These are phyloP conservation scores for Crotalus tigris DNA, from an alignment of 2,113 vertebrate genomes.

Conservation along the genomic window DNA sequence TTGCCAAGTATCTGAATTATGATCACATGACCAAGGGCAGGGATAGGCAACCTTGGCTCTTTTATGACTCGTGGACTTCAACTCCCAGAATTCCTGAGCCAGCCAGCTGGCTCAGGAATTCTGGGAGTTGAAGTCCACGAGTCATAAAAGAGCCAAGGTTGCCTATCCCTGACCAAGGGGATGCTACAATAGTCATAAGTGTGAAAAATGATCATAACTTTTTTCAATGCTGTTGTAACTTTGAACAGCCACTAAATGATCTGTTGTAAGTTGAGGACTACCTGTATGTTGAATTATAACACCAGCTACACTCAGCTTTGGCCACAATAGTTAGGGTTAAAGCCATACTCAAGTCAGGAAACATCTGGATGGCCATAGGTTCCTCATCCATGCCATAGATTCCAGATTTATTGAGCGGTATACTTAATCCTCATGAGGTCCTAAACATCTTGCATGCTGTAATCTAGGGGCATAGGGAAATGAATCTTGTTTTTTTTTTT, in stretches of 20 bases:
- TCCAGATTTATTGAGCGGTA: neutral
- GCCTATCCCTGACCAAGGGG: neutral
- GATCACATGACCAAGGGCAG: neutral
- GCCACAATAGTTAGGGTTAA: neutral
- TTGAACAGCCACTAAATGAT: neutral
- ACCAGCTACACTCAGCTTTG: neutral
- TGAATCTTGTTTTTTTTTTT: neutral
- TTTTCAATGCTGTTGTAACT: neutral
- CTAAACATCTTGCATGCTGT: neutral
- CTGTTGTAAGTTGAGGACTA: neutral
- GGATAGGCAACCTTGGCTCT: too few species aligned
- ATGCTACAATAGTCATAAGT: neutral
- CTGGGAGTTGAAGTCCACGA: too few species aligned
- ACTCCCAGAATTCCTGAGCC: too few species aligned
- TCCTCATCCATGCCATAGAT: neutral
- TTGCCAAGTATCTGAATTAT: neutral
- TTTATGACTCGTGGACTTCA: too few species aligned
- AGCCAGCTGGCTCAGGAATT: too few species aligned
- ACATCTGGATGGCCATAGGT: neutral
- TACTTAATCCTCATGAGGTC: neutral
- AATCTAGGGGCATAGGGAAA: neutral
- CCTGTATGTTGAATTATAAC: neutral
- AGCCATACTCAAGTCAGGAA: neutral
- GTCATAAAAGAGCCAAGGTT: too few species aligned
- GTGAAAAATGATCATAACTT: neutral